Evolutionary conservation across 2,888 invertebrate species (phyloP).

Genomic region (Opisthograptis luteolata): DNA sequence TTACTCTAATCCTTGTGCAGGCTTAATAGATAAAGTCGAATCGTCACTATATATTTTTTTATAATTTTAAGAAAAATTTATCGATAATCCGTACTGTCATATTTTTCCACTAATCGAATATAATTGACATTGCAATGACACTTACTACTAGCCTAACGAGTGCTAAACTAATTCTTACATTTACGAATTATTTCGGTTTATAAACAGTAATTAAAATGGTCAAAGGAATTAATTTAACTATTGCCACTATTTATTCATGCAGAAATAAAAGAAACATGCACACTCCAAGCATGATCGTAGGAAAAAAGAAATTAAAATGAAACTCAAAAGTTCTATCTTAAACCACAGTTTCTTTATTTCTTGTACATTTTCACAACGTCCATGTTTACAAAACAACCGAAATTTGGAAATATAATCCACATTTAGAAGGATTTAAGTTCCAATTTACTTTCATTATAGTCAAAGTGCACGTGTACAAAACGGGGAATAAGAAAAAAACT

Average conservation of each 20-base stretch:
- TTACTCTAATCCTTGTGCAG: conserved; percentile 49
- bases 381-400: conserved; percentile 67
- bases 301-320: conserved; percentile 61
- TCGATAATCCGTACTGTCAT: conserved; percentile 77
- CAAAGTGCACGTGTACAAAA: conserved; percentile 30
- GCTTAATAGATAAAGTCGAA: conserved; percentile 48
- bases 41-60: conserved; percentile 52
- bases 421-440: conserved; percentile 9
- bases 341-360: conserved; percentile 74
- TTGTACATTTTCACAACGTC: conserved; percentile 79
- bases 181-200: conserved; percentile 71
- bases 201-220: conserved; percentile 57
- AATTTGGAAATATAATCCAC: conserved; percentile 36
- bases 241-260: conserved; percentile 59
- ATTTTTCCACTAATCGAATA: conserved; percentile 79
- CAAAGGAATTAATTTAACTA: conserved; percentile 42
- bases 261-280: conserved; percentile 68
- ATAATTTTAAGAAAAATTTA: conserved; percentile 64
- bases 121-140: conserved; percentile 83
- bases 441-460: conserved; percentile 14
- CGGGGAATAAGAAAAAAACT: conserved; percentile 43
- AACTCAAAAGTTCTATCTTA: conserved; percentile 72
- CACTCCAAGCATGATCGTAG: conserved; percentile 63
- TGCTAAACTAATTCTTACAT: conserved; percentile 79
- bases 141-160: conserved; percentile 81